These are phyloP conservation scores for Halichoeres trimaculatus DNA, from an alignment of 2,113 vertebrate species.

Conservation along the genomic window DNA sequence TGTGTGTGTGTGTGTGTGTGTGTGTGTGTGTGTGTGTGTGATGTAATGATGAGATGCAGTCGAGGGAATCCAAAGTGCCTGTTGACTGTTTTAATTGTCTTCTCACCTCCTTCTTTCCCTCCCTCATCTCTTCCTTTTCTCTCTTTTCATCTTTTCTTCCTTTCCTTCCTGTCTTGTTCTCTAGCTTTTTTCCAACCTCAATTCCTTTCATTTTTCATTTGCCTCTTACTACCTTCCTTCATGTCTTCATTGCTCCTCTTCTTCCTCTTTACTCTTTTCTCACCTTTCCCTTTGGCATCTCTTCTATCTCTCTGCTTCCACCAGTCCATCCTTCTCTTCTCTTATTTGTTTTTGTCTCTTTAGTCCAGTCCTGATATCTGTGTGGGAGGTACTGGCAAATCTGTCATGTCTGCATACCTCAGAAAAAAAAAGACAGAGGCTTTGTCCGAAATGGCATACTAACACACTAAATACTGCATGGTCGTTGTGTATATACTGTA, in stretches of 20 bases:
- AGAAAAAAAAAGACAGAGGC: too few relatives aligned
- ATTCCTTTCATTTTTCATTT: background rate
- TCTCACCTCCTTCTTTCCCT: constrained; percentile 50
- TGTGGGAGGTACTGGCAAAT: too few relatives aligned
- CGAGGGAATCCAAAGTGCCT: constrained; percentile 71
- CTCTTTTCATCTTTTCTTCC: background rate
- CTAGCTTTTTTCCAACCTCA: background rate
- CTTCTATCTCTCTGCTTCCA: too few relatives aligned
- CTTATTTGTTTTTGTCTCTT: too few relatives aligned
- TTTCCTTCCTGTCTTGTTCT: background rate
- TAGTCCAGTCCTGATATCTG: too few relatives aligned
- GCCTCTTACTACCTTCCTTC: background rate
- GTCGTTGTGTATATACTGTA: too few relatives aligned
- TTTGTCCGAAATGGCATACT: too few relatives aligned
- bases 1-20: constrained; percentile 38
- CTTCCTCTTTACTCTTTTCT: background rate
- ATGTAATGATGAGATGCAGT: constrained; percentile 67
- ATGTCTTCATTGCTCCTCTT: background rate
- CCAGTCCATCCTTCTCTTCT: too few relatives aligned
- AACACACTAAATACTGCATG: too few relatives aligned
- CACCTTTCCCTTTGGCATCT: too few relatives aligned
- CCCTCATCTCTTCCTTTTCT: constrained; percentile 19
- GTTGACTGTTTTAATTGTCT: constrained; percentile 77
- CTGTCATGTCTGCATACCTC: too few relatives aligned
- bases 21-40: constrained; percentile 40